Evolutionary conservation across 1,140 invertebrate species (phyloP).

Genomic region (Pseudoatta argentina): DNA sequence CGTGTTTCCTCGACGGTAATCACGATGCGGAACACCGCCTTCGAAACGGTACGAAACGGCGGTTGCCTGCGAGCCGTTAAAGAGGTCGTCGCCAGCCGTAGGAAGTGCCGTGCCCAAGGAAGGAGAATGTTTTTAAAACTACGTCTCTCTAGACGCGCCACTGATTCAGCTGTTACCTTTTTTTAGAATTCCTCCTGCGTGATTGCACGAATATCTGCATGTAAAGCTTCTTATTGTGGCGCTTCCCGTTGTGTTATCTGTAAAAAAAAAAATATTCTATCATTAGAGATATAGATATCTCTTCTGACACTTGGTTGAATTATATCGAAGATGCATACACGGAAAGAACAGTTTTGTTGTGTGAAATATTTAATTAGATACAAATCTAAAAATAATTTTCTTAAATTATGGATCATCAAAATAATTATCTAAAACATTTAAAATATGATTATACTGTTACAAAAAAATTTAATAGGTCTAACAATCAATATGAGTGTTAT

Average conservation of each 20-base stretch:
- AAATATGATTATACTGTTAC: too few relatives aligned
- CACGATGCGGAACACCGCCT: slow-evolving; percentile 61
- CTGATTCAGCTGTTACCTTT: slow-evolving; percentile 39
- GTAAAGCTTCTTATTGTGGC: slow-evolving; percentile 57
- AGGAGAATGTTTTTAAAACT: slow-evolving; percentile 15
- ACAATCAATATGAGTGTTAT: too few relatives aligned
- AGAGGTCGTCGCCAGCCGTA: slow-evolving; percentile 14
- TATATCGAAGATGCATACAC: not conserved
- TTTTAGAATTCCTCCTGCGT: slow-evolving; percentile 42
- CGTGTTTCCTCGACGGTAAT: slow-evolving; percentile 59
- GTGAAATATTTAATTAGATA: too few relatives aligned
- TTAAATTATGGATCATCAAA: too few relatives aligned
- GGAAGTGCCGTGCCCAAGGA: slow-evolving; percentile 35
- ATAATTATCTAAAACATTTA: too few relatives aligned
- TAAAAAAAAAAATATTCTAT: not conserved
- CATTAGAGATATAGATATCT: not conserved
- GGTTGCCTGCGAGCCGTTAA: slow-evolving; percentile 47
- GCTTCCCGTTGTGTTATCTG: slow-evolving; percentile 69
- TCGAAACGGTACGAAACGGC: slow-evolving; percentile 61
- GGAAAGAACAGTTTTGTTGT: too few relatives aligned
- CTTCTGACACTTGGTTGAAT: not conserved
- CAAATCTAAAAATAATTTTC: too few relatives aligned
- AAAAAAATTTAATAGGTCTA: too few relatives aligned
- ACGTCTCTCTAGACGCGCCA: not conserved
- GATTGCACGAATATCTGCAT: slow-evolving; percentile 13